Evolutionary conservation across 1,140 invertebrate genomes (phyloP), one percentile per base, ranked within the genome.

Genomic region (Ostrea denselamellosa): DNA sequence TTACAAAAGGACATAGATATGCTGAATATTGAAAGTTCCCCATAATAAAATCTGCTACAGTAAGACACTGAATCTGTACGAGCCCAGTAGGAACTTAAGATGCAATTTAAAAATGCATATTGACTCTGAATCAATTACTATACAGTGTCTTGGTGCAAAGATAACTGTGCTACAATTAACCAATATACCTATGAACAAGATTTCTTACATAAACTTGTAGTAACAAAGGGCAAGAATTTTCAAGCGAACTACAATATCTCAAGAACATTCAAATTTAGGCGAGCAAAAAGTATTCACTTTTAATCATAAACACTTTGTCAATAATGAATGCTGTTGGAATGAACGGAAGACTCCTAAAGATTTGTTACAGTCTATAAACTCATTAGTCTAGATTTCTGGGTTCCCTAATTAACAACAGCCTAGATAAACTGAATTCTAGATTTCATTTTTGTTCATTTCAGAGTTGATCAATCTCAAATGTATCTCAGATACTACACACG

Each of bases 401-500:
- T 34, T 77, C 68, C 25, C 12, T 28, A 28, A 34, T 25, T 14
- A 77, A 77, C 14, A 77, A 77, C 25, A 77, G 28, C 68, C 68
- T 77, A 77, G 28, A 77, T 9, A 28, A 12, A 77, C 9, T 77
- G 68, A 14, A 14, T 34, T 77, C 12, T 34, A 62, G 17, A 62
- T 22, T 77, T 77, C 28, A 25, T 77, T 25, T 25, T 77, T 77
- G 68, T 77, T 77, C 68, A 77, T 77, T 34, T 77, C 28, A 77
- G n/a, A 62, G 28, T 77, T 77, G 68, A 77, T 28, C 22, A 34
- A 25, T 34, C 28, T 34, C 9, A 28, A 34, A 12, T 34, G 68
- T 77, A 77, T 77, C 68, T 77, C 17, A 77, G 68, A 77, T 77
- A 77, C 68, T 77, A 77, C 68, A 77, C 28, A 77, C 68, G 68